A percentile compares a stretch with the other conserved stretches of the same genome.
Conservation (phyloP, 1,140 invertebrate species). For the Rhynchophorus ferrugineus region DNA sequence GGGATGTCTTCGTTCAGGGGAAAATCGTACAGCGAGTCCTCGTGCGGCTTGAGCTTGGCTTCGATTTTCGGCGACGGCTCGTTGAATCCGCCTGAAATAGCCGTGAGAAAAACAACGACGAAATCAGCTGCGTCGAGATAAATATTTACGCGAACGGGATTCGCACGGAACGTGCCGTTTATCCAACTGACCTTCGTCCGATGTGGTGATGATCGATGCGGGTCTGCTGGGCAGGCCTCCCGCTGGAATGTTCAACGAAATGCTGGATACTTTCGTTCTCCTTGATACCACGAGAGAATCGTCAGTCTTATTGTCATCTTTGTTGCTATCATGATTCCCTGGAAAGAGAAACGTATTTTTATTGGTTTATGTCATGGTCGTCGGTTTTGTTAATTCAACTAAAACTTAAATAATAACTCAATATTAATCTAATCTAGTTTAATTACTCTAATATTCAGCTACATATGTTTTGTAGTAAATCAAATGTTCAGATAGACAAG, state of each 20-base stretch:
- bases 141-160: too few species aligned
- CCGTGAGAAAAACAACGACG: too few species aligned
- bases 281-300: conserved; percentile 25
- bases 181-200: conserved; percentile 54
- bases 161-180: too few species aligned
- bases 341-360: conserved; percentile 26
- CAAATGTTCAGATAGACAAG: too few species aligned
- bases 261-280: conserved; percentile 41
- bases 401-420: too few species aligned
- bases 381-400: too few species aligned
- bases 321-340: conserved; percentile 43
- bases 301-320: conserved; percentile 37
- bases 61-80: conserved; percentile 56
- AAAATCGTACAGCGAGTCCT: conserved; percentile 33
- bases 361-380: not conserved
- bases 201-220: conserved; percentile 48
- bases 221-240: conserved; percentile 52
- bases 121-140: too few species aligned
- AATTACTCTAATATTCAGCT: too few species aligned
- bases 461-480: too few species aligned
- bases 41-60: conserved; percentile 48
- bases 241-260: conserved; percentile 51
- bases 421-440: too few species aligned
- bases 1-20: conserved; percentile 30
- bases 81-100: conserved; percentile 49